Conservation (phyloP, 2,888 invertebrate species). For the Bombylius discolor region DNA sequence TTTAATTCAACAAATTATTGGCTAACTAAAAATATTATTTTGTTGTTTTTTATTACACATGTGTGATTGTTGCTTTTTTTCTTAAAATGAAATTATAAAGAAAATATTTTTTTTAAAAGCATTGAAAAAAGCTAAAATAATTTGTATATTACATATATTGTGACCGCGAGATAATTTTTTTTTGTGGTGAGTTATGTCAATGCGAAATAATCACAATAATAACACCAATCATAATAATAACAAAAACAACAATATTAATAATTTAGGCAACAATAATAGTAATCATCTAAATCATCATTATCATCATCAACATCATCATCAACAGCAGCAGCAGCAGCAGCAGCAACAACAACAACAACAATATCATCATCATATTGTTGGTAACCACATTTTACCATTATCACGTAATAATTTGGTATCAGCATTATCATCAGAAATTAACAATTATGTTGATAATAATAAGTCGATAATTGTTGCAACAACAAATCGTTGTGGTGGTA, state of each 20-base stretch:
- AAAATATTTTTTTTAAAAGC: no score
- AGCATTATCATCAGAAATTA: conserved; percentile 9
- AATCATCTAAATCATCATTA: conserved; percentile 7
- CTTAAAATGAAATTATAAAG: no score
- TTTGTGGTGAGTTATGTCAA: conserved; percentile 24
- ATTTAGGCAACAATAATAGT: conserved; percentile 2
- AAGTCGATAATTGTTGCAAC: neutral
- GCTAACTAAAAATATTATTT: no score
- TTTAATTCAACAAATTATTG: no score
- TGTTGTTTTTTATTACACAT: no score
- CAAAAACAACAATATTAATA: conserved; percentile 7
- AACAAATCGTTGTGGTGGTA: conserved; percentile 12
- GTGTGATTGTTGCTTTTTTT: no score
- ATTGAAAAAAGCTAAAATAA: no score
- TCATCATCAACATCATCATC: conserved; percentile 14
- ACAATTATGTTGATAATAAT: neutral
- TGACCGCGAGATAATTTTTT: neutral
- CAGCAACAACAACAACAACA: conserved; percentile 24
- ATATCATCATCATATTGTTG: conserved; percentile 12
- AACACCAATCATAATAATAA: conserved; percentile 14
- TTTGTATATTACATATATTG: neutral
- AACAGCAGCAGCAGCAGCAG: conserved; percentile 23
- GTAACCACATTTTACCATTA: neutral
- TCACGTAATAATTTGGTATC: neutral
- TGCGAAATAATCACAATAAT: conserved; percentile 30